These are phyloP conservation scores for Zaprionus gabonicus DNA, from an alignment of 1,140 invertebrate species.

Conservation along the genomic window DNA sequence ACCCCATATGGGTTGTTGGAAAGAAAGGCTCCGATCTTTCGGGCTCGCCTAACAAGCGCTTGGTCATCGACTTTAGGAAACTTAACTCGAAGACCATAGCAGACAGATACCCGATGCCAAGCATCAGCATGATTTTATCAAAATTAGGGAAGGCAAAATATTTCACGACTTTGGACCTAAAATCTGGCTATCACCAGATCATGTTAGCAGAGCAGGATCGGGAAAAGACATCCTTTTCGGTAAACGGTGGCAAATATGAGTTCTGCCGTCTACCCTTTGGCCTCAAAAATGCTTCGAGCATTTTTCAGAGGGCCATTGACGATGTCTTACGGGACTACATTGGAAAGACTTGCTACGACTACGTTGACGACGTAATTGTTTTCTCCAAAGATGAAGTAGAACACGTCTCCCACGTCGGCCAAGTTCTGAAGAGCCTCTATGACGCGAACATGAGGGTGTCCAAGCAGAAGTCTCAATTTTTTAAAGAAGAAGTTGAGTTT, in stretches of 20 bases:
- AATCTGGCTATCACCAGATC: not conserved
- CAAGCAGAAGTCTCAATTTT: not conserved
- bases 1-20: not conserved
- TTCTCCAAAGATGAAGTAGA: not conserved
- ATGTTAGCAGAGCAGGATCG: not conserved
- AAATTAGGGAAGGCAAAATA: not conserved
- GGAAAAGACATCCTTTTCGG: not conserved
- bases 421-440: not conserved
- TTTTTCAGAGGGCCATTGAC: not conserved
- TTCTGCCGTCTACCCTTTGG: constrained; percentile 1
- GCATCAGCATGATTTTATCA: not conserved
- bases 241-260: not conserved
- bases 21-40: not conserved
- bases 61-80: not conserved
- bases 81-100: not conserved
- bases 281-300: not conserved
- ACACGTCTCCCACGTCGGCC: not conserved
- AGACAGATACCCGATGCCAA: not conserved
- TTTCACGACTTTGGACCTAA: not conserved
- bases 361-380: not conserved
- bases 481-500: constrained; percentile 15
- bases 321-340: not conserved
- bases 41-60: not conserved
- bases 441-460: not conserved
- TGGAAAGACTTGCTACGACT: not conserved